Evolutionary conservation across 1,140 invertebrate genomes (phyloP).

Genomic region (Drosophila truncata): DNA sequence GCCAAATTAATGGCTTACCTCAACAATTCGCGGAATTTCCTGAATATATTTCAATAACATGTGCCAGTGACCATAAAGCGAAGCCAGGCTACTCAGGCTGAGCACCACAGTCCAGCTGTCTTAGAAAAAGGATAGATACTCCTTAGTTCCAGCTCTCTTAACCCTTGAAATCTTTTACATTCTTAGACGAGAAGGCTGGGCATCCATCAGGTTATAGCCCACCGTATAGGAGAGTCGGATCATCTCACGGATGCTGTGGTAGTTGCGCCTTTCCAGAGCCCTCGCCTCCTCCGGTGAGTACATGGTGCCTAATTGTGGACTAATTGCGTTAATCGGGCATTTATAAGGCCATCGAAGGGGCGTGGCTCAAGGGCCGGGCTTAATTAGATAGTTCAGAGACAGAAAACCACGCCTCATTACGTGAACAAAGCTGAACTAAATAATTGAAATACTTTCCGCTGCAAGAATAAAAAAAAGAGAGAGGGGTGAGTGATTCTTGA

Average conservation of each 20-base stretch:
- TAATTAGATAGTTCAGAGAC: constrained; percentile 54
- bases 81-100: constrained; percentile 46
- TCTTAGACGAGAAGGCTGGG: constrained; percentile 45
- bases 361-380: constrained; percentile 16
- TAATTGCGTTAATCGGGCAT: constrained; percentile 54
- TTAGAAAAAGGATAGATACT: neutral
- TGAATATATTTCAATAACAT: constrained; percentile 50
- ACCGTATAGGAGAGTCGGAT: constrained; percentile 58
- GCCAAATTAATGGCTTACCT: constrained; percentile 19
- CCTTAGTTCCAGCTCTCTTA: accelerated
- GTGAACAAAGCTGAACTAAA: constrained; percentile 57
- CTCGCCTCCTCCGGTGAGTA: constrained; percentile 49
- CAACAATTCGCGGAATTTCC: constrained; percentile 60
- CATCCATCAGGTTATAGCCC: constrained; percentile 66
- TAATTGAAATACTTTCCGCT: constrained; percentile 53
- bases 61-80: constrained; percentile 72
- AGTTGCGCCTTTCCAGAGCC: constrained; percentile 54
- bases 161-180: constrained; percentile 30
- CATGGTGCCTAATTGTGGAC: constrained; percentile 62
- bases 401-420: constrained; percentile 63
- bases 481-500: constrained; percentile 20
- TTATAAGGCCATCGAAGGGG: constrained; percentile 62
- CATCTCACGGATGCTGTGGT: constrained; percentile 67
- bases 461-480: neutral
- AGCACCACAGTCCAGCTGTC: constrained; percentile 63